Conservation (phyloP, 2,113 vertebrate genomes). For the Amblyornis subalaris region DNA sequence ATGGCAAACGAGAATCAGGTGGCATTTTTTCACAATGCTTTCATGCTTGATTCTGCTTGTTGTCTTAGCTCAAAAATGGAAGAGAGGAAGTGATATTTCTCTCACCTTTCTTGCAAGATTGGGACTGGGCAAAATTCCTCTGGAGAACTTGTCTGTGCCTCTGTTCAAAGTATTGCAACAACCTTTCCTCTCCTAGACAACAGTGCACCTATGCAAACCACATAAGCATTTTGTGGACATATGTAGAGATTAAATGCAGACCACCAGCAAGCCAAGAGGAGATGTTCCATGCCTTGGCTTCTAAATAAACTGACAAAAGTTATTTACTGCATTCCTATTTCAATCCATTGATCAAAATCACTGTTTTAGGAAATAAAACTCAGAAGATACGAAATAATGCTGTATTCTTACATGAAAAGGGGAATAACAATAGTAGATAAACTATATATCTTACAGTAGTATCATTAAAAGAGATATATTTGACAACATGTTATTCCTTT, state of each 20-base stretch:
- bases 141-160: neutral
- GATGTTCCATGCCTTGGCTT: neutral
- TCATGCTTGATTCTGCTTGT: neutral
- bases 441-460: neutral
- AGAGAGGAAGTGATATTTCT: neutral
- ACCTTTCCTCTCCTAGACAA: neutral
- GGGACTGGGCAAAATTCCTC: neutral
- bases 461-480: neutral
- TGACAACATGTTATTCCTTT: neutral
- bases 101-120: neutral
- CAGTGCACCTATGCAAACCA: neutral
- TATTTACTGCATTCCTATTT: neutral
- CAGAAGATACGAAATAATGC: neutral
- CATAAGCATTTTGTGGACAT: neutral
- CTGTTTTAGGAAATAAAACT: neutral
- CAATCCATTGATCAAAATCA: neutral
- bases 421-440: neutral
- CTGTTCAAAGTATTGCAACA: neutral
- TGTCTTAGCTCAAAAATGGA: neutral
- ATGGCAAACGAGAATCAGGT: neutral
- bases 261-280: neutral
- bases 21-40: fast-evolving
- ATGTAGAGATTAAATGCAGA: neutral
- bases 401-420: neutral
- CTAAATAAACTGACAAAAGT: neutral